Percentiles rank a stretch among this genome's conserved stretches.
These are phyloP conservation scores for Nannoperca obscura DNA, from an alignment of 2,797 vertebrate genomes.

Conservation along the genomic window DNA sequence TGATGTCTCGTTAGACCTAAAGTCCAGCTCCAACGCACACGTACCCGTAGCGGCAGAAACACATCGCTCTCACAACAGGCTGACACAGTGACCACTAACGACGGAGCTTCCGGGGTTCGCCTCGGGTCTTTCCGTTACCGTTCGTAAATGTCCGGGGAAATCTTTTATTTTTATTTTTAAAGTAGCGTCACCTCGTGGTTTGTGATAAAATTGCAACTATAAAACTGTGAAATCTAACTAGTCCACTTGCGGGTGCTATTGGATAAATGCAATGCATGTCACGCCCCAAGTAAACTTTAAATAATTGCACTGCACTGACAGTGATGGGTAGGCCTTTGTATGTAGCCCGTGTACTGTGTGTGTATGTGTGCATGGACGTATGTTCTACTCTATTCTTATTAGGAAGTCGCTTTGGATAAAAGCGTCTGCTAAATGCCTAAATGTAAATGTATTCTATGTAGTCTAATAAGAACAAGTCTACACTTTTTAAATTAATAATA, in stretches of 20 bases:
- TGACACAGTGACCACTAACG: conserved; percentile 57
- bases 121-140: conserved; percentile 59
- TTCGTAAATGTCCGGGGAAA: conserved; percentile 41
- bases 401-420: too few species aligned
- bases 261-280: not conserved
- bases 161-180: too few species aligned
- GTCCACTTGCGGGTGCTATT: conserved; percentile 42
- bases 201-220: not conserved
- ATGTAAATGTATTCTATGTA: not conserved
- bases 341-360: not conserved
- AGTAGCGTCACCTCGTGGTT: conserved; percentile 20
- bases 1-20: conserved; percentile 1
- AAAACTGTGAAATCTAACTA: conserved; percentile 4
- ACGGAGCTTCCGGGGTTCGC: conserved; percentile 72
- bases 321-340: not conserved
- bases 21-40: conserved; percentile 13
- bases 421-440: too few species aligned
- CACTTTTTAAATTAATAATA: not conserved
- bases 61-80: conserved; percentile 64
- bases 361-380: not conserved
- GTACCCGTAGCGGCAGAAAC: conserved; percentile 22
- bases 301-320: not conserved
- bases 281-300: not conserved
- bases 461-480: not conserved
- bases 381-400: not conserved